A percentile compares a stretch with the other conserved stretches of the same genome.
These are phyloP conservation scores for Dicranocentrus wangi DNA, from an alignment of 2,888 invertebrate species.

Conservation along the genomic window DNA sequence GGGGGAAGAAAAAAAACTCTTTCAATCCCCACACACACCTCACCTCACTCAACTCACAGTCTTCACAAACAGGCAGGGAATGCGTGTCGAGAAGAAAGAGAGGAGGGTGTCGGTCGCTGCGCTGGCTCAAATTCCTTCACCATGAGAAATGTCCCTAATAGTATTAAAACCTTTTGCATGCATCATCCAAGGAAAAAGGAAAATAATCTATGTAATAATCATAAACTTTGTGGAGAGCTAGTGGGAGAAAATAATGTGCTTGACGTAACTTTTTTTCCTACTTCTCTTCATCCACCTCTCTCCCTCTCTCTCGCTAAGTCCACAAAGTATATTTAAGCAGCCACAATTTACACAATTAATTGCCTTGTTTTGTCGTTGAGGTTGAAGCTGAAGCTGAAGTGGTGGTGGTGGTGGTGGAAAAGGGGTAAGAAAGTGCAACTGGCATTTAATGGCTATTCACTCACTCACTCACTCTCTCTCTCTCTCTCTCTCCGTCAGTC, in stretches of 20 bases:
- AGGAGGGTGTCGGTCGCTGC: not conserved
- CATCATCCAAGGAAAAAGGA: conserved; percentile 4
- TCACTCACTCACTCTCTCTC: no score
- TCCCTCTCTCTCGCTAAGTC: no score
- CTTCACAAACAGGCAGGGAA: not conserved
- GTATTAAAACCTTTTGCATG: not conserved
- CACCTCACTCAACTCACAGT: not conserved
- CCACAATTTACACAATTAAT: conserved; percentile 18
- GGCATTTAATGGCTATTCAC: not conserved
- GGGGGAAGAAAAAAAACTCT: no score
- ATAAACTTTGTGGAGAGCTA: conserved; percentile 4
- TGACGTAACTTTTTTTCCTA: no score
- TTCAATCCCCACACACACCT: not conserved
- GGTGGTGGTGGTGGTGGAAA: no score
- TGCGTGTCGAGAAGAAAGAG: not conserved
- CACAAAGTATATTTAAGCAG: conserved; percentile 3
- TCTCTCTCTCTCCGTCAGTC: no score
- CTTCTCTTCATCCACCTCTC: not conserved
- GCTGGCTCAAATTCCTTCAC: not conserved
- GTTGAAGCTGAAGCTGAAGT: no score
- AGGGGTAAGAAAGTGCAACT: conserved; percentile 14
- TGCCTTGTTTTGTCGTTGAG: conserved; percentile 22
- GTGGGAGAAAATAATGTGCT: conserved; percentile 17
- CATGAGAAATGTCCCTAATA: conserved; percentile 4
- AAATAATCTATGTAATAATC: conserved; percentile 14